Evolutionary conservation across 2,797 vertebrate species (phyloP).

Genomic region (Argya squamiceps): DNA sequence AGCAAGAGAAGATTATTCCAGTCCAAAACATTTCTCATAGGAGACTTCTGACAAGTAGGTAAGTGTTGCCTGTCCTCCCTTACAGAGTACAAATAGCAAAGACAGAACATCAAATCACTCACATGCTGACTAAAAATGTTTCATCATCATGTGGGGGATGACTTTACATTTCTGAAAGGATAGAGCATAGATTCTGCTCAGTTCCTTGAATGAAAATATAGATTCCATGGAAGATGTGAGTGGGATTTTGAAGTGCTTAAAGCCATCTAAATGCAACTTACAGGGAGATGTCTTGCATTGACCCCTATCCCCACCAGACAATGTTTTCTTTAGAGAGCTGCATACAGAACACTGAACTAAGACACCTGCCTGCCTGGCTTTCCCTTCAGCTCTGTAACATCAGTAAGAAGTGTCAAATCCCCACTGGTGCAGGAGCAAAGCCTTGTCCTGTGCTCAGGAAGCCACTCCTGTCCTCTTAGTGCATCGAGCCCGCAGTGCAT

Average conservation of each 20-base stretch:
- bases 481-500: rapidly evolving
- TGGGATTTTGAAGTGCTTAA: not conserved
- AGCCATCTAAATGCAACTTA: not conserved
- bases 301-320: not conserved
- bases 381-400: not conserved
- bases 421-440: not conserved
- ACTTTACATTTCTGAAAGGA: not conserved
- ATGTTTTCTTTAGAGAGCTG: not conserved
- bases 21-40: not conserved
- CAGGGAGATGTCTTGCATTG: not conserved
- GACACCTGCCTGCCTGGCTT: not conserved
- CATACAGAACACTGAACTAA: not conserved
- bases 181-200: not conserved
- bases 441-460: not conserved
- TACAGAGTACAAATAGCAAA: not conserved
- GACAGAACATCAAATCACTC: not conserved
- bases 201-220: not conserved
- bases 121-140: not conserved
- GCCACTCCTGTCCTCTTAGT: not conserved
- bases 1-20: not conserved
- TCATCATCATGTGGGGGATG: not conserved
- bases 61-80: not conserved
- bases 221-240: not conserved
- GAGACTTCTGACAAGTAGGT: not conserved
- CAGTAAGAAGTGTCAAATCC: not conserved